phyloP scores from a whole-genome alignment of 2,797 vertebrate species.

The Pangasius krempfi region DNA sequence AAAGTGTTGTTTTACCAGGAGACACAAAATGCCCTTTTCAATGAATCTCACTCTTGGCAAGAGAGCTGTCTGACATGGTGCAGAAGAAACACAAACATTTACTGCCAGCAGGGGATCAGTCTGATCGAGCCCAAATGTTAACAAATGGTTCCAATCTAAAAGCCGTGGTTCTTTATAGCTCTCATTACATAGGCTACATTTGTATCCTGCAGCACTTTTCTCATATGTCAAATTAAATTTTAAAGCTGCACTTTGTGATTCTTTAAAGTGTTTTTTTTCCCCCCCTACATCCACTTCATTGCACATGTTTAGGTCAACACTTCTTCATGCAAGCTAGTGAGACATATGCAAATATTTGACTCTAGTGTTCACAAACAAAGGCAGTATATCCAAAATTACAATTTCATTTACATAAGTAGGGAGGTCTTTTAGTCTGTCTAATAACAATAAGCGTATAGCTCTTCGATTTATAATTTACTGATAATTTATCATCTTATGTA shows the following conservation, averaged over 20 bases:
- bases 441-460: not conserved
- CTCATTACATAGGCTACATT: conserved; percentile 23
- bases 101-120: conserved; percentile 37
- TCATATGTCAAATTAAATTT: conserved; percentile 13
- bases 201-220: conserved; percentile 3
- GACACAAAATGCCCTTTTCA: conserved; percentile 30
- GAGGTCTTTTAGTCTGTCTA: not conserved
- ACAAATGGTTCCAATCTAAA: conserved; percentile 43
- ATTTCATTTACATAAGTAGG: not conserved
- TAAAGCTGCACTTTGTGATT: conserved; percentile 7
- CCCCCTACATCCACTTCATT: not conserved
- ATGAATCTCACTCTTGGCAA: conserved; percentile 43
- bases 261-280: not conserved
- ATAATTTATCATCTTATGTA: not conserved
- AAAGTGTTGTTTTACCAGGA: conserved; percentile 65
- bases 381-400: not conserved
- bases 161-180: conserved; percentile 25
- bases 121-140: conserved; percentile 34
- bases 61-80: conserved; percentile 14
- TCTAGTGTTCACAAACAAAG: not conserved
- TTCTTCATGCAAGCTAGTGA: conserved; percentile 7
- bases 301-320: not conserved
- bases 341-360: not conserved
- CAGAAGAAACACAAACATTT: conserved; percentile 36
- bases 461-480: not conserved